phyloP scores from a whole-genome alignment of 1,140 invertebrate genomes.

The Holcopasites calliopsidis region DNA sequence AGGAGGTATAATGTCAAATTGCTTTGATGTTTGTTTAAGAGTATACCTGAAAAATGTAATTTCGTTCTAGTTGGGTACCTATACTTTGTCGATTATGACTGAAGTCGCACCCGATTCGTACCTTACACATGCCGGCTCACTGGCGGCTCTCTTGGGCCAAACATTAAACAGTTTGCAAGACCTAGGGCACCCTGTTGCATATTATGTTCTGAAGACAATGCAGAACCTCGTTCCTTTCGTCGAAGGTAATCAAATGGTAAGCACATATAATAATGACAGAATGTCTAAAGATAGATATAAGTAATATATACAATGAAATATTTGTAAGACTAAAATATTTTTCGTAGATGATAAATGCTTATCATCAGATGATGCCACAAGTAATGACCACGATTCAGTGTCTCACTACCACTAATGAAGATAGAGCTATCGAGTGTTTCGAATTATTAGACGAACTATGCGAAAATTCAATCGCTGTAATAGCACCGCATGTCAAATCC shows the following conservation, averaged over 20 bases:
- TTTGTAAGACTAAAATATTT: constrained; percentile 7
- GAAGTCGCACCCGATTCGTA: constrained; percentile 82
- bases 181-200: constrained; percentile 79
- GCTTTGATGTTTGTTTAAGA: constrained; percentile 22
- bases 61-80: constrained; percentile 82
- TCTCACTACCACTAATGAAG: constrained; percentile 81
- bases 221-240: constrained; percentile 82
- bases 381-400: constrained; percentile 82
- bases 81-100: constrained; percentile 83
- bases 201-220: constrained; percentile 83
- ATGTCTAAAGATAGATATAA: background rate
- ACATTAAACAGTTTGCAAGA: constrained; percentile 79
- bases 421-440: constrained; percentile 83
- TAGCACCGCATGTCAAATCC: constrained; percentile 84
- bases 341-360: constrained; percentile 81
- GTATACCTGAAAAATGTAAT: constrained; percentile 9
- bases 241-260: constrained; percentile 82
- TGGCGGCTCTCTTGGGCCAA: constrained; percentile 81
- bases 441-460: constrained; percentile 87
- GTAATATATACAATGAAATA: background rate
- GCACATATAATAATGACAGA: constrained; percentile 31
- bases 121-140: constrained; percentile 79
- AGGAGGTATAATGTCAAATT: constrained; percentile 79
- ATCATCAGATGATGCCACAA: constrained; percentile 83
- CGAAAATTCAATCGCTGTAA: constrained; percentile 83